Evolutionary conservation across 2,888 invertebrate genomes (phyloP), one percentile per base, ranked within the genome.

Genomic region (Prenolepis imparis): DNA sequence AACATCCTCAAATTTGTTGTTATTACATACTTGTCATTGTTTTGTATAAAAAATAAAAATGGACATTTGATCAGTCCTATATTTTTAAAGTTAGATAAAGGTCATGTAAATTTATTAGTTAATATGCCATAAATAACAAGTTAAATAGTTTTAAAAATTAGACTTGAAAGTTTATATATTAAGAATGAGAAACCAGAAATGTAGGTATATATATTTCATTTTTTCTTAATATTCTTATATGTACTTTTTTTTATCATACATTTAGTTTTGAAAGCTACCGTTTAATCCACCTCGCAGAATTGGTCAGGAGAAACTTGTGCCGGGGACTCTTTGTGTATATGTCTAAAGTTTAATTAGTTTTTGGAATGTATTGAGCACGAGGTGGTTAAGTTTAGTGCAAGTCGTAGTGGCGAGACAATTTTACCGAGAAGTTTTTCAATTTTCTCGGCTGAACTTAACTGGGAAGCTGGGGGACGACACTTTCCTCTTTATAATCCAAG

Each of bases 271-370:
- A 86, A 61, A 80, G 80, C 78, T 82, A 77, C 63, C 21, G 67
- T 67, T 88, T 86, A 86, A 89, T 85, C 85, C 86, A 84, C 85
- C 82, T 83, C 85, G 70, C 77, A 82, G 86, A 88, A 88, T 82
- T 88, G 85, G 86, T 85, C 74, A 83, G 72, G 77, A 75, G 84
- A 75, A 85, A 89, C 84, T 90, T 90, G 86, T 67, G 88, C 88
- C 87, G 75, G 83, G 73, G 66, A 83, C 87, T 86, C 86, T 87
- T 84, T 88, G 86, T 87, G 91, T 90, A 44, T 72, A 90, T 88
- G 89, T 91, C 91, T 90, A 92, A 94, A 94, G 94, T 94, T 94
- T 94, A 94, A 94, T 94, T 94, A 94, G 93, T 94, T 94, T 94
- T 94, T 93, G 92, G 93, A 93, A 93, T 89, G 91, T 90, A 90